Evolutionary conservation across 2,797 vertebrate genomes (phyloP).

Genomic region (Argyrosomus regius): DNA sequence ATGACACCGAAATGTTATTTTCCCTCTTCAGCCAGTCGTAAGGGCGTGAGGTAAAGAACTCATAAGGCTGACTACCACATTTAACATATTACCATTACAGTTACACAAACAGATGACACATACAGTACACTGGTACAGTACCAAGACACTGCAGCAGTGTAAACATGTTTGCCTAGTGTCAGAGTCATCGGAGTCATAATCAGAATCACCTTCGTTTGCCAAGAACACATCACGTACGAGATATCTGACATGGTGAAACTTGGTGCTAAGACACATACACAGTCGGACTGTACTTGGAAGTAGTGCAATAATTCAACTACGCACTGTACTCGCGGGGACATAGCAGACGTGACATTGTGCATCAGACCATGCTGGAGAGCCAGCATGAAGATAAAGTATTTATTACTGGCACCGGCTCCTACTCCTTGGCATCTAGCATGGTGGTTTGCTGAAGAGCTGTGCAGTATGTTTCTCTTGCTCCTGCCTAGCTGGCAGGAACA

Average conservation of each 20-base stretch:
- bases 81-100: not conserved
- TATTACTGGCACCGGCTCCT: conserved; percentile 65
- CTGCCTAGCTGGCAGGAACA: conserved; percentile 65
- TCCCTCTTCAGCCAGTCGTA: not conserved
- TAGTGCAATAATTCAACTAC: conserved; percentile 49
- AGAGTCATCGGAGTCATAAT: conserved; percentile 38
- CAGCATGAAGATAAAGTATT: conserved; percentile 73
- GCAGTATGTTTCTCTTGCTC: conserved; percentile 59
- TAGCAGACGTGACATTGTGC: conserved; percentile 61
- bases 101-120: conserved; percentile 17
- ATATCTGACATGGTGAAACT: conserved; percentile 58
- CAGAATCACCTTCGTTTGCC: conserved; percentile 55
- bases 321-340: conserved; percentile 62
- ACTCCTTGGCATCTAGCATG: conserved; percentile 63
- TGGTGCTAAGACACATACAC: conserved; percentile 53
- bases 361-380: conserved; percentile 56
- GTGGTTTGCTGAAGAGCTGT: conserved; percentile 63
- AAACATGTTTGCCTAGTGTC: conserved; percentile 42
- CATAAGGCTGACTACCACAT: not conserved
- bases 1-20: not conserved
- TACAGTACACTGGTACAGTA: conserved; percentile 4
- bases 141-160: conserved; percentile 8
- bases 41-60: not conserved
- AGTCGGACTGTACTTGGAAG: conserved; percentile 58
- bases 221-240: conserved; percentile 51